Base-by-base conservation (phyloP, 1,140 invertebrate genomes). In the Scaptomyza pallida region DNA sequence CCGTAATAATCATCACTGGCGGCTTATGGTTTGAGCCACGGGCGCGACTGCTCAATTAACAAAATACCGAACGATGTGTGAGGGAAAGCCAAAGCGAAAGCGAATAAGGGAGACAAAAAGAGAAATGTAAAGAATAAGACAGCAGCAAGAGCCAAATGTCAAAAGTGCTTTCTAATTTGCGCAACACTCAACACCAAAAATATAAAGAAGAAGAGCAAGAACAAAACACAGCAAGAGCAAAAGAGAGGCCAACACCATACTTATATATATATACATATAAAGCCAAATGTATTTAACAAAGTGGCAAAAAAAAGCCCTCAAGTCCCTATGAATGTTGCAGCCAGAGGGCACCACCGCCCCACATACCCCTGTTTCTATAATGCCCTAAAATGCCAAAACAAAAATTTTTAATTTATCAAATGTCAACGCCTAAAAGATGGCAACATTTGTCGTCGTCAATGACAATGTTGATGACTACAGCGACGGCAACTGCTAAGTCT, bases 331-430 rank as follows among this genome's bases (percentile, higher is more conserved):
- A 57, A 54, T 45, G 21, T 8, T 70, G 33, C 59, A 35, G 48
- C 43, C 51, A 10, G 9, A 12, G 43, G 50, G 30, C 30, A 33
- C 30, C 9, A 33, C 30, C 30, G 30, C 30, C 30, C 6, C 30
- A 33, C 21, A 2, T 21, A 21, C 21, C 21, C 21, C 21, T n/a
- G 23, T 26, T 8, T 4, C 23, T 8, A 33, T 21, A 52, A 33
- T 57, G 40, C 55, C 26, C 69, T 61, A 75, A 62, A 40, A 50
- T 56, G 48, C 52, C 57, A 57, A 65, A 67, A 68, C 80, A 86
- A 86, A 86, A 85, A 85, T 85, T 81, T 85, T 85, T 85, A 85
- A 85, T 85, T 85, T 85, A 85, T 85, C 80, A 85, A 85, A 86
- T 85, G 80, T 85, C 80, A 85, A 86, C 80, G 80, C 80, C 80